Conservation (phyloP, 2,888 invertebrate genomes). For the Malachius bipustulatus region DNA sequence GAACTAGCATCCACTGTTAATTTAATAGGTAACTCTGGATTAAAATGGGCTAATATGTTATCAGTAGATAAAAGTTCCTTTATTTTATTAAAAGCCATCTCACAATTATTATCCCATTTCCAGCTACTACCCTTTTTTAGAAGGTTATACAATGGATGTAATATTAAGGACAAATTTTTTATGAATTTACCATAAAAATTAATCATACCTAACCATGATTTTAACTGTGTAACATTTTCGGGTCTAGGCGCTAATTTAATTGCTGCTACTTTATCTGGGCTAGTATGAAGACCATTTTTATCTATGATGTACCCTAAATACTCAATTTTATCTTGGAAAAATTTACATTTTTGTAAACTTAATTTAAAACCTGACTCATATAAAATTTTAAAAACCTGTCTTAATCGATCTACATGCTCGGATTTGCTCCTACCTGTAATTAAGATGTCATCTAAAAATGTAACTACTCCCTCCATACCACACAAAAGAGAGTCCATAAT, state of each 20-base stretch:
- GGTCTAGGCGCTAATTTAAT: background rate
- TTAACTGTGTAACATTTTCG: constrained; percentile 2
- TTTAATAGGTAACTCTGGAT: constrained; percentile 2
- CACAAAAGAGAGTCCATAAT: constrained; percentile 22
- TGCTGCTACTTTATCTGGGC: background rate
- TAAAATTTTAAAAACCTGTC: constrained; percentile 6
- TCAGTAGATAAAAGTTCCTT: background rate
- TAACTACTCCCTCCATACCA: constrained; percentile 15
- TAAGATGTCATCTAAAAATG: constrained; percentile 21
- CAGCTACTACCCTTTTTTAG: background rate
- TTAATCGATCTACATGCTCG: constrained; percentile 13
- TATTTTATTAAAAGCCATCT: background rate
- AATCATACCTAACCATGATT: background rate
- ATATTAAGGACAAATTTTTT: background rate
- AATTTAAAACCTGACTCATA: background rate
- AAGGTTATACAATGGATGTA: constrained; percentile 1
- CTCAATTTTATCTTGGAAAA: background rate
- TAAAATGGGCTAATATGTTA: background rate
- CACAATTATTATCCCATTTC: background rate
- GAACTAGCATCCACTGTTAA: background rate
- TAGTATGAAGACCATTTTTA: background rate
- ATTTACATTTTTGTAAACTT: background rate
- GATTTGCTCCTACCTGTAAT: constrained; percentile 13
- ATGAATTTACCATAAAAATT: constrained; percentile 1
- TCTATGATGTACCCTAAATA: constrained; percentile 1